These are phyloP conservation scores for Pseudochromis fuscus DNA, from an alignment of 2,797 vertebrate genomes.

Conservation along the genomic window DNA sequence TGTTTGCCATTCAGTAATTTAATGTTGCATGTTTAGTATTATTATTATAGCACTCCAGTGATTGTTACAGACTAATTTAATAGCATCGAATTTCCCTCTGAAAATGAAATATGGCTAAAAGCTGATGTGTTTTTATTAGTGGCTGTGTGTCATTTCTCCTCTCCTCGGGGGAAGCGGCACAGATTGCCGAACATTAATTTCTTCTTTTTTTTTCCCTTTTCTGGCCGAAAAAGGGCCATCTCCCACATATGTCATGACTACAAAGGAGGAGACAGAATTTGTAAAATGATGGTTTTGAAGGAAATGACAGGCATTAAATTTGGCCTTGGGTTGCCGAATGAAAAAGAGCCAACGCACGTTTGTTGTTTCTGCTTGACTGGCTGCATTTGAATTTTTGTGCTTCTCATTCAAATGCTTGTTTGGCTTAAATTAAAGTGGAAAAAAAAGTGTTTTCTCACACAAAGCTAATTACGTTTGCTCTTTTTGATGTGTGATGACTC, in stretches of 20 bases:
- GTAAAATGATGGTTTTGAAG: slow-evolving; percentile 47
- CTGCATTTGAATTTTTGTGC: slow-evolving; percentile 37
- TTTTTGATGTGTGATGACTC: slow-evolving; percentile 23
- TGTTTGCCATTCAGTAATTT: neutral
- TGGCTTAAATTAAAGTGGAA: slow-evolving; percentile 32
- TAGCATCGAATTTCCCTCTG: neutral
- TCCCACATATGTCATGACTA: slow-evolving; percentile 56
- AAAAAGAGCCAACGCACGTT: slow-evolving; percentile 46
- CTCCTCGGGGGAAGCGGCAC: slow-evolving; percentile 43
- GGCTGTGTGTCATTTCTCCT: slow-evolving; percentile 39
- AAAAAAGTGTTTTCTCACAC: slow-evolving; percentile 10
- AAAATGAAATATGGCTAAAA: neutral
- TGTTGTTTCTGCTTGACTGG: slow-evolving; percentile 46
- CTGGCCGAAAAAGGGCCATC: slow-evolving; percentile 34
- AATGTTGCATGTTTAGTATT: neutral
- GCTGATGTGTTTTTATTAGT: slow-evolving; percentile 42
- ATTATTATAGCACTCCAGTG: neutral
- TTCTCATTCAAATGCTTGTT: slow-evolving; percentile 37
- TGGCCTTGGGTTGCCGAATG: slow-evolving; percentile 34
- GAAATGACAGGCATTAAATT: slow-evolving; percentile 66
- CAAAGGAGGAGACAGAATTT: slow-evolving; percentile 58
- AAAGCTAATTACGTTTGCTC: slow-evolving; percentile 34
- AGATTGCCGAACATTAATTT: slow-evolving; percentile 33
- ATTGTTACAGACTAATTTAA: neutral
- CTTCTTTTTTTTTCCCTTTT: neutral